These are phyloP conservation scores for Pteropus rufus DNA, from an alignment of 2,797 vertebrate species.

Conservation along the genomic window DNA sequence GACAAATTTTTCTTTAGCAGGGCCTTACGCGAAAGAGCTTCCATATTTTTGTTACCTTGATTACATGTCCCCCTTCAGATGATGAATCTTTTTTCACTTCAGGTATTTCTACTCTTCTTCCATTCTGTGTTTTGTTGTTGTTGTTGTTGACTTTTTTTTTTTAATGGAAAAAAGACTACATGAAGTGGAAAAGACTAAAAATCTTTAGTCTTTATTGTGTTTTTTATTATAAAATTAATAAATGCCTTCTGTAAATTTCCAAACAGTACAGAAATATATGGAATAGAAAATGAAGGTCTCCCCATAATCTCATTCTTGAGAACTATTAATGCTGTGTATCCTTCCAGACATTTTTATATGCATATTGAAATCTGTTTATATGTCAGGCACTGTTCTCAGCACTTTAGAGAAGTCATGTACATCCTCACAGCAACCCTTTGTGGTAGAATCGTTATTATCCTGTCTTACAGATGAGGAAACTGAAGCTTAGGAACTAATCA, in stretches of 20 bases:
- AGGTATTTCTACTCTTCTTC: not conserved
- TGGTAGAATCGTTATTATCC: not conserved
- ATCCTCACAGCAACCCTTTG: not conserved
- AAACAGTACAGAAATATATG: conserved; percentile 27
- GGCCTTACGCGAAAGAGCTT: not conserved
- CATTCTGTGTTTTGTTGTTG: not conserved
- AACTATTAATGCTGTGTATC: conserved; percentile 20
- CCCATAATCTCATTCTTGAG: not conserved
- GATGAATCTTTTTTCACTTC: not conserved
- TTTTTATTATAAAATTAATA: conserved; percentile 39
- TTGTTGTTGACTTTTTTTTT: not conserved
- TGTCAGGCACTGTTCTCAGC: not conserved
- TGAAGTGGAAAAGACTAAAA: not conserved
- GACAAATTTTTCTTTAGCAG: conserved; percentile 8
- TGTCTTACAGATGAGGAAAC: not conserved
- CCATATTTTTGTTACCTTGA: not conserved
- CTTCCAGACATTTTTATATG: not conserved
- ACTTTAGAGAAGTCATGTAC: not conserved
- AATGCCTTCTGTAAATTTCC: conserved; percentile 38
- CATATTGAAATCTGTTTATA: not conserved
- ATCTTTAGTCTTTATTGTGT: not conserved
- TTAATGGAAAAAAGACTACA: not conserved
- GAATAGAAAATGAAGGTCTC: conserved; percentile 30
- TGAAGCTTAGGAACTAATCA: not conserved
- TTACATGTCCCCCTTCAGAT: not conserved